These are phyloP conservation scores for Dermolepida albohirtum DNA, from an alignment of 2,888 invertebrate species.

Conservation along the genomic window DNA sequence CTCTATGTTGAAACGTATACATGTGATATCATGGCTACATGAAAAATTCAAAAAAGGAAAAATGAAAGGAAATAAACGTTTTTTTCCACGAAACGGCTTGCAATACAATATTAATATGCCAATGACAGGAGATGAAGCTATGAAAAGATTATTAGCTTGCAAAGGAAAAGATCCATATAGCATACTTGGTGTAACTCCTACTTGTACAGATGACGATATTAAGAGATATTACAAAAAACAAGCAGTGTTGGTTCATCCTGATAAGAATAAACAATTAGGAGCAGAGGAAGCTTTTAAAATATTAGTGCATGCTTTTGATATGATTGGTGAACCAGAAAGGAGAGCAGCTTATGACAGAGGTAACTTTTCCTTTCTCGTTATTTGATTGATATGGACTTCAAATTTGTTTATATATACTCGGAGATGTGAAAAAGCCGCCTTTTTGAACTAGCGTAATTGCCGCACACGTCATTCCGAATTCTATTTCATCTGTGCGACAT, in stretches of 20 bases:
- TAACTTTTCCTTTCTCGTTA: slow-evolving; percentile 48
- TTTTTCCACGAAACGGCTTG: slow-evolving; percentile 68
- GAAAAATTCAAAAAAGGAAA: slow-evolving; percentile 62
- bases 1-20: slow-evolving; percentile 56
- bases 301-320: slow-evolving; percentile 93
- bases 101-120: slow-evolving; percentile 84
- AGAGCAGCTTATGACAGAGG: slow-evolving; percentile 62
- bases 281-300: slow-evolving; percentile 98
- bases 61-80: slow-evolving; percentile 62
- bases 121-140: slow-evolving; percentile 92
- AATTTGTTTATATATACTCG: too few relatives aligned
- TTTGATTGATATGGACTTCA: background rate
- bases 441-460: too few relatives aligned
- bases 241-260: slow-evolving; percentile 95
- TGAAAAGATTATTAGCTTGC: slow-evolving; percentile 91
- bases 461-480: too few relatives aligned
- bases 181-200: slow-evolving; percentile 78
- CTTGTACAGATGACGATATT: slow-evolving; percentile 93
- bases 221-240: slow-evolving; percentile 94
- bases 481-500: too few relatives aligned
- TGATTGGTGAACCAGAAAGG: slow-evolving; percentile 89
- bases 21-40: slow-evolving; percentile 60
- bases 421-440: too few relatives aligned
- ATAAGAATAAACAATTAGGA: slow-evolving; percentile 94
- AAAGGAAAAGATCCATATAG: slow-evolving; percentile 97